A percentile compares a stretch with the other conserved stretches of the same genome.
These are phyloP conservation scores for Dendrolimus punctatus DNA, from an alignment of 1,140 invertebrate genomes.

Conservation along the genomic window DNA sequence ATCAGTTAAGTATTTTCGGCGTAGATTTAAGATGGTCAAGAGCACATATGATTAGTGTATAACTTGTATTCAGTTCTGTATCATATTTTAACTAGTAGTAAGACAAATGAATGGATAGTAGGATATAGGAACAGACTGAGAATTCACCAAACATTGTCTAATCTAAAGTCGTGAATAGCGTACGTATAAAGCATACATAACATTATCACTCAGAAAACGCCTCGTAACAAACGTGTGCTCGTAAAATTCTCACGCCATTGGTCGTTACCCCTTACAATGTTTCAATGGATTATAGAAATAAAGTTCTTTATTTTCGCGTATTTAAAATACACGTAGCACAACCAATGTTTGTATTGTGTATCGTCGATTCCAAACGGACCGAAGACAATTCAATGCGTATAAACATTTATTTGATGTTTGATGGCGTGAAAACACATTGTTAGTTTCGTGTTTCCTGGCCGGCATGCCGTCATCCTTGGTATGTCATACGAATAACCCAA, in stretches of 20 bases:
- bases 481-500: conserved; percentile 1
- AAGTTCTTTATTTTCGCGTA: not conserved
- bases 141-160: too few species aligned
- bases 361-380: not conserved
- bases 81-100: too few species aligned
- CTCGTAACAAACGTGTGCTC: not conserved
- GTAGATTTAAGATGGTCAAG: too few species aligned
- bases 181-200: too few species aligned
- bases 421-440: conserved; percentile 1
- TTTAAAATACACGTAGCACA: not conserved
- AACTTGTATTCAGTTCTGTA: too few species aligned
- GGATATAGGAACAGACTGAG: too few species aligned
- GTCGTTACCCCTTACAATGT: not conserved
- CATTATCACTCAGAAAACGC: too few species aligned
- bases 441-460: conserved; percentile 1
- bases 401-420: conserved; percentile 3
- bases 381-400: not conserved
- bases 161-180: too few species aligned
- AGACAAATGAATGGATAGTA: too few species aligned
- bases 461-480: not conserved
- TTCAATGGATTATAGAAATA: not conserved
- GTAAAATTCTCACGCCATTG: conserved; percentile 5
- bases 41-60: too few species aligned
- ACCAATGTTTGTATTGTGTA: not conserved
- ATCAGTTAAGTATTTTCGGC: too few species aligned